phyloP scores from a whole-genome alignment of 2,113 vertebrate species.

The Geothlypis trichas region DNA sequence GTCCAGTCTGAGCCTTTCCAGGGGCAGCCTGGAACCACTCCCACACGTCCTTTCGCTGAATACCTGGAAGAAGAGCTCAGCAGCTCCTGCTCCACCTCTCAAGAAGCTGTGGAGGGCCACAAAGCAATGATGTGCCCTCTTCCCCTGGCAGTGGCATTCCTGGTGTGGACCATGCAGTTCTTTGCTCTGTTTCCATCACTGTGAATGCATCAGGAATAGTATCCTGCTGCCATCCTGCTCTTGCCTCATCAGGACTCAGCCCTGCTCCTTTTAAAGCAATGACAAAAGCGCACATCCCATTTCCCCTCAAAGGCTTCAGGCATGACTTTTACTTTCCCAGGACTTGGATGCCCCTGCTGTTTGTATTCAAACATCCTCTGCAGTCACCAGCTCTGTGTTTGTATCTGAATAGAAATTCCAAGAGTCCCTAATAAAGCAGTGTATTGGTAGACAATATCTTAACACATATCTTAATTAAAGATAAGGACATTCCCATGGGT shows the following conservation, averaged over 20 bases:
- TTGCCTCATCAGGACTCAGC: neutral
- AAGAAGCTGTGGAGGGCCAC: neutral
- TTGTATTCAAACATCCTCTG: neutral
- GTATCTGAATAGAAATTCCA: neutral
- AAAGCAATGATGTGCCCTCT: accelerated
- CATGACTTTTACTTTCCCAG: accelerated
- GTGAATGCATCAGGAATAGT: neutral
- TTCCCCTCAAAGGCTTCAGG: neutral
- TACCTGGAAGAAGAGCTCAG: neutral
- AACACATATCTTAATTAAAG: neutral
- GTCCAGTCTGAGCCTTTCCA: neutral
- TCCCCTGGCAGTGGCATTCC: neutral
- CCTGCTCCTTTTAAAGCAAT: neutral
- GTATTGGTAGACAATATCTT: neutral
- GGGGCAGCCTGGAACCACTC: neutral
- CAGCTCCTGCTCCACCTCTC: neutral
- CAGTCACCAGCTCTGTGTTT: neutral
- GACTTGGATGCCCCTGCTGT: neutral
- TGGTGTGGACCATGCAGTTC: neutral
- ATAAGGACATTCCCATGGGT: neutral
- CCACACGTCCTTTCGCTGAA: accelerated
- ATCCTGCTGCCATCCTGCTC: neutral
- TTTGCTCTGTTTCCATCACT: neutral
- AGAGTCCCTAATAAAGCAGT: neutral
- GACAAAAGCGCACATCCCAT: neutral